Base-by-base conservation (phyloP, 2,797 vertebrate genomes). In the Gastrophryne carolinensis region DNA sequence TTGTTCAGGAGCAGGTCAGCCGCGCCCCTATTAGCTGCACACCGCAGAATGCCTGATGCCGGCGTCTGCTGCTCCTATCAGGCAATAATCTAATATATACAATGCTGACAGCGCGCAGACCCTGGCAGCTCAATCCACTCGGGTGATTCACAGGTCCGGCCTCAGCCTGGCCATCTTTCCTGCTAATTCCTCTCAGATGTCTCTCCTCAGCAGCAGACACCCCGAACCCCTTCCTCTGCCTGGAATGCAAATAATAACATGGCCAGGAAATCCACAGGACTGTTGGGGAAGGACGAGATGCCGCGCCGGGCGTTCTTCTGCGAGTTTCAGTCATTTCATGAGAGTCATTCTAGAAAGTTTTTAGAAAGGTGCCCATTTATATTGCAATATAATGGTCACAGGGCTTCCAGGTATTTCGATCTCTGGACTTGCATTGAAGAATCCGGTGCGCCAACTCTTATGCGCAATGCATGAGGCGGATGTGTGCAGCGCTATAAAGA, bases 291-390 rank as follows among this genome's bases (percentile, higher is more conserved):
- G 37, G 39, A 63, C 17, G 13, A 17, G 12, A 13, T 39, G 19
- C 61, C 44, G 61, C 39, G 1, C 7, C 10, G 13, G 26, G 12
- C 37, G 19, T 47, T 63, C n/a, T 63, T 63, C 27, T 63, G 37
- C 39, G 8, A 10, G 26, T 63, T 63, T 17, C n/a, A 41, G 41
- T 63, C 15, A 61, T 61, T 61, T 37, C 24, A 39, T 63, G 39
- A n/a, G 19, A 47, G 47, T 47, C 9, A 29, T 39, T 63, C 61
- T 24, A 63, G 61, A 63, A 44, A 24, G 24, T 47, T 58, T 47
- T 54, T 39, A n/a, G 13, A 19, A 35, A 6, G 3, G 10, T 29
- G 8, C 11, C n/a, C n/a, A n/a, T n/a, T n/a, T n/a, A n/a, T n/a
- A n/a, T n/a, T n/a, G n/a, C n/a, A n/a, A n/a, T n/a, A n/a, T n/a